Evolutionary conservation across 2,888 invertebrate genomes (phyloP).

Genomic region (Thymelicus sylvestris): DNA sequence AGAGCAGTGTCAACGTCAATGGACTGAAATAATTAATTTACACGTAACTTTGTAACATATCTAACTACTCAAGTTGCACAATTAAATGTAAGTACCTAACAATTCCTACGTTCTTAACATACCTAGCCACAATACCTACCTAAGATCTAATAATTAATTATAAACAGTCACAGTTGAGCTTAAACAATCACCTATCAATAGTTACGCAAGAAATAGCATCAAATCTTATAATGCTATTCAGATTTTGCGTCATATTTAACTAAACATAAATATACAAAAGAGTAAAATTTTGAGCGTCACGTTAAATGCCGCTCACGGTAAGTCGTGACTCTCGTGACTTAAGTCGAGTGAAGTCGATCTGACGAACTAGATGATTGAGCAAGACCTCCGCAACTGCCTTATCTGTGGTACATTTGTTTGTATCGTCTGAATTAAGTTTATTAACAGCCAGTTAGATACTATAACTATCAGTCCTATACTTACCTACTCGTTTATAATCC

Average conservation of each 20-base stretch:
- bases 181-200: too few relatives aligned
- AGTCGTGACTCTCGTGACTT: conserved; percentile 55
- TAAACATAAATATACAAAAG: conserved; percentile 23
- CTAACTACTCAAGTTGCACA: too few relatives aligned
- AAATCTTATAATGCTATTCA: not conserved
- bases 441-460: not conserved
- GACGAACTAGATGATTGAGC: conserved; percentile 45
- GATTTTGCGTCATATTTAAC: conserved; percentile 17
- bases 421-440: conserved; percentile 18
- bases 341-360: conserved; percentile 42
- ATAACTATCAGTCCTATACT: not conserved
- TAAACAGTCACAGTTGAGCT: too few relatives aligned
- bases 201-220: too few relatives aligned
- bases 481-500: too few relatives aligned
- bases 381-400: conserved; percentile 26
- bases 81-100: too few relatives aligned
- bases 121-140: too few relatives aligned
- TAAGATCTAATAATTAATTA: too few relatives aligned
- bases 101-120: too few relatives aligned
- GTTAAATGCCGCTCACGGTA: conserved; percentile 46
- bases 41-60: too few relatives aligned
- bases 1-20: too few relatives aligned
- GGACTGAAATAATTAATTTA: too few relatives aligned
- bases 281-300: conserved; percentile 33
- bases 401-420: conserved; percentile 1